phyloP scores from a whole-genome alignment of 2,797 vertebrate genomes.

The Chrysocyon brachyurus region DNA sequence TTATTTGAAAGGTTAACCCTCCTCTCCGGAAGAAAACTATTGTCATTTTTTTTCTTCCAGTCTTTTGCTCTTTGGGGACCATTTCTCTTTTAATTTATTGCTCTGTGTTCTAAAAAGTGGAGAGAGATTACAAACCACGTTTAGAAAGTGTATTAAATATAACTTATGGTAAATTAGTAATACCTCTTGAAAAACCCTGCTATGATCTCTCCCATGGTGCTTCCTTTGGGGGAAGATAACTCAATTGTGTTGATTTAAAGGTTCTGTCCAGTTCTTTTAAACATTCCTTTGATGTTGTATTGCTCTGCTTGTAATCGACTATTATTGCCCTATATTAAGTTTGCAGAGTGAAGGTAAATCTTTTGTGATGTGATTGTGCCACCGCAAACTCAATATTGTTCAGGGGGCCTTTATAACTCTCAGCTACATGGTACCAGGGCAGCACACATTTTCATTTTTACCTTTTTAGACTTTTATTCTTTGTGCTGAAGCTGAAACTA shows the following conservation, averaged over 20 bases:
- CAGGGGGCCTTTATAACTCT: slow-evolving; percentile 91
- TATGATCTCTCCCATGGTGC: slow-evolving; percentile 86
- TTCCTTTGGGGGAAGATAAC: slow-evolving; percentile 92
- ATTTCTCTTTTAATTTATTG: slow-evolving; percentile 79
- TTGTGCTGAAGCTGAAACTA: slow-evolving; percentile 84
- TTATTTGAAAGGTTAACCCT: slow-evolving; percentile 40
- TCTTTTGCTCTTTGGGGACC: slow-evolving; percentile 51
- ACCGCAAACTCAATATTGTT: slow-evolving; percentile 95
- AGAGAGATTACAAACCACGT: slow-evolving; percentile 75
- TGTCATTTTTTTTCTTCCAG: neutral
- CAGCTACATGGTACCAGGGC: slow-evolving; percentile 91
- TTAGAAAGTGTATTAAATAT: slow-evolving; percentile 86
- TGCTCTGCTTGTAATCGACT: slow-evolving; percentile 95
- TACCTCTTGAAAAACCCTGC: slow-evolving; percentile 87
- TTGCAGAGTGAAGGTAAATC: slow-evolving; percentile 96
- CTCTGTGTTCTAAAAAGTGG: slow-evolving; percentile 75
- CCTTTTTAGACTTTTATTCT: slow-evolving; percentile 90
- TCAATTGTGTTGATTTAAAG: slow-evolving; percentile 94
- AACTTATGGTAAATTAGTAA: slow-evolving; percentile 88
- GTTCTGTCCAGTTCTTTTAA: slow-evolving; percentile 96
- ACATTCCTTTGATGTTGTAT: slow-evolving; percentile 91
- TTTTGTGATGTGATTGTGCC: slow-evolving; percentile 97
- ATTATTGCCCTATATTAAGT: slow-evolving; percentile 99
- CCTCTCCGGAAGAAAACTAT: neutral
- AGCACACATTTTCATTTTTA: slow-evolving; percentile 97